Conservation (phyloP, 2,113 vertebrate genomes). For the Hassar affinis region DNA sequence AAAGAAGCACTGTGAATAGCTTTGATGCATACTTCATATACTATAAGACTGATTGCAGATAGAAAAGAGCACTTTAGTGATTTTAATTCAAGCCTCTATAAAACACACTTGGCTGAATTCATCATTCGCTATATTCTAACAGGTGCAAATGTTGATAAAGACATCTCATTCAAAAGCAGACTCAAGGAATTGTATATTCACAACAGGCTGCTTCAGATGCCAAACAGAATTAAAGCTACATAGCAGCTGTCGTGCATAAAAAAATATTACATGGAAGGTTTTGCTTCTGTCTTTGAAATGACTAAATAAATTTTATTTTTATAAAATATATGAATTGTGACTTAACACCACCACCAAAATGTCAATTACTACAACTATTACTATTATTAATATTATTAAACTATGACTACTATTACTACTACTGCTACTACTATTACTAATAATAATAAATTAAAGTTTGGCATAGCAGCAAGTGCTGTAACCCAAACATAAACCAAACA, state of each 20-base stretch:
- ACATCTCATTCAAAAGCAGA: conserved; percentile 8
- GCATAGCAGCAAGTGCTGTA: not conserved
- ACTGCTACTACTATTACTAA: not conserved
- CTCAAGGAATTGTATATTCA: not conserved
- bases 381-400: too few relatives aligned
- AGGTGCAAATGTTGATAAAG: conserved; percentile 34
- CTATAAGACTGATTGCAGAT: conserved; percentile 31
- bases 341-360: not conserved
- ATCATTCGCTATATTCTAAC: conserved; percentile 38
- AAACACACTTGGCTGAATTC: conserved; percentile 44
- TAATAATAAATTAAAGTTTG: not conserved
- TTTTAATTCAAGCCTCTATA: conserved; percentile 36
- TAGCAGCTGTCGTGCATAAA: not conserved
- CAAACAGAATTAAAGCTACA: not conserved
- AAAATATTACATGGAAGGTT: not conserved
- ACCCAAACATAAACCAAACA: not conserved
- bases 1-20: conserved; percentile 28
- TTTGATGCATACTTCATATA: conserved; percentile 29
- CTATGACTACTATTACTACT: not conserved
- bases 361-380: not conserved
- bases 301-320: not conserved
- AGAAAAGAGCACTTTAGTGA: conserved; percentile 39
- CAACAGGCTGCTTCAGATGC: not conserved
- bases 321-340: conserved; percentile 1
- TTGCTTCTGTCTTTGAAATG: not conserved